These are phyloP conservation scores for Ammodytes marinus DNA, from an alignment of 2,113 vertebrate species.

Conservation along the genomic window DNA sequence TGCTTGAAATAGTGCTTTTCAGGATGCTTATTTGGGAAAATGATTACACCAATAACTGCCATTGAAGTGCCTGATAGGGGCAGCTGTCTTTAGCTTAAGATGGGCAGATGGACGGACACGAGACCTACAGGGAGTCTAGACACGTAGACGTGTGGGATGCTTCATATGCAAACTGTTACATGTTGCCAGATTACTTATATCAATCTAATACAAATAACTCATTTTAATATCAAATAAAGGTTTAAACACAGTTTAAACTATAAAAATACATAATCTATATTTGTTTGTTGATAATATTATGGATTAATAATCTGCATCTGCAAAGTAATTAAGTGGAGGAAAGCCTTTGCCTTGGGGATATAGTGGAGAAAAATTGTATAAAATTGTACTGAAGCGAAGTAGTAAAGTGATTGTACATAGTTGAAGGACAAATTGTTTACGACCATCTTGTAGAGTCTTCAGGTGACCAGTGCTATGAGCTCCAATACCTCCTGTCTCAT, in stretches of 20 bases:
- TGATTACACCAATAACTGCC: not conserved
- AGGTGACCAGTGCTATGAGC: no score
- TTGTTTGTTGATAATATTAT: not conserved
- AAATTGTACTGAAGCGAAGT: not conserved
- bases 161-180: not conserved
- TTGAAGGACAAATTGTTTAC: not conserved
- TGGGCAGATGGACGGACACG: conserved; percentile 13
- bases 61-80: not conserved
- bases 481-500: not conserved
- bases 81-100: conserved; percentile 3
- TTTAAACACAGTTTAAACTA: no score
- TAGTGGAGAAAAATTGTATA: not conserved
- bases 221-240: no score
- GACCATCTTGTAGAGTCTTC: not conserved
- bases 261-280: not conserved
- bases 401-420: not conserved
- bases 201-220: not conserved
- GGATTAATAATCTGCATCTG: not conserved
- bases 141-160: not conserved
- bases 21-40: no score
- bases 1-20: not conserved
- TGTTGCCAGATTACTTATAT: not conserved
- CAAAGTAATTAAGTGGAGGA: not conserved
- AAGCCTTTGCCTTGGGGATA: not conserved
- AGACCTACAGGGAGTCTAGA: not conserved